Evolutionary conservation across 2,888 invertebrate species (phyloP), one percentile per base, ranked within the genome.

Genomic region (Volucella inflata): DNA sequence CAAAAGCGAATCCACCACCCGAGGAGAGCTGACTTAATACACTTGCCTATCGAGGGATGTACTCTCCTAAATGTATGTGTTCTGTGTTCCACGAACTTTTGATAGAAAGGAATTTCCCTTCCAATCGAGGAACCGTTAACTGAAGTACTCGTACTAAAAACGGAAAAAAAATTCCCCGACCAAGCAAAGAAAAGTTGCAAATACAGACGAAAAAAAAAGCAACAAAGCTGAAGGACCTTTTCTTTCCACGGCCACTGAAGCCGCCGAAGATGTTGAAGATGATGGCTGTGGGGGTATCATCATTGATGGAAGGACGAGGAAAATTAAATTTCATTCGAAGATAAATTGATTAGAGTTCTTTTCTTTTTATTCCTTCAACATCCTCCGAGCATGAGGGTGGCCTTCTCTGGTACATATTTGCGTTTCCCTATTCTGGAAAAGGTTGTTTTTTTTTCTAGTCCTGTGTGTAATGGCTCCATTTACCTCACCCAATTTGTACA

Each of bases 311-410:
- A 76, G 76, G 70, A 81, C 75, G 79, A 75, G 64, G 74, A 79
- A 84, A 79, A 84, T 84, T 84, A 79, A 84, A 84, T 84, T 84
- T 83, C 62, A 78, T 78, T 83, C 78, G 78, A 64, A 62, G 62
- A 78, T 78, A 83, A 83, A 78, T 83, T 84, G 79, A 84, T 84
- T 84, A 79, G 75, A 70, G 78, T 70, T 78, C 64, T 75, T 42
- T 11, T 8, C n/a, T 38, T 40, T 46, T 46, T 46, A 36, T 68
- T 46, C 17, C 17, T 40, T 57, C 55, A 36, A 53, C 36, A 44
- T 16, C 62, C 10, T 8, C 6, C 42, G 8, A 9, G 36, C 65
- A 53, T 36, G 11, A 3, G 12, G n/a, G n/a, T n/a, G n/a, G 12
- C n/a, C 9, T 48, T 21, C 17, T 12, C 12, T 40, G 14, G 44